Base-by-base conservation (phyloP, 2,888 invertebrate genomes). In the Xylophagus ater region DNA sequence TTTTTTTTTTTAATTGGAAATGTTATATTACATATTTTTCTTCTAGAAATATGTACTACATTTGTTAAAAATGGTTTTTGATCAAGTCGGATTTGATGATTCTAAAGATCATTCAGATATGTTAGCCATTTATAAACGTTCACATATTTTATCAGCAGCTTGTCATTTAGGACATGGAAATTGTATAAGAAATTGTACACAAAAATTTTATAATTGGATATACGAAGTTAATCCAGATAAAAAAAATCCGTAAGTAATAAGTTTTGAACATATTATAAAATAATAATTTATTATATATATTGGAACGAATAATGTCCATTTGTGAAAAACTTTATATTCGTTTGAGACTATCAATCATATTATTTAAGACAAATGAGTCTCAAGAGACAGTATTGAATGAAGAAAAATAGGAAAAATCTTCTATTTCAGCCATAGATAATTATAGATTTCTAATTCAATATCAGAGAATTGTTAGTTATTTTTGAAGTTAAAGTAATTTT, bases 131-230 rank as follows among this genome's bases (percentile, higher is more conserved):
- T 78, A 81, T 52, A 80, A 79, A 45, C 69, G 86, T 1, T 73
- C 76, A 6, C 80, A 82, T 46, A 69, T 86, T 14, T 60, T 87
- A 7, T 72, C 71, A 32, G 78, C 81, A 57, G 83, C 86, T 0
- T 89, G 89, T 49, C 72, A 73, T 45, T 71, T 86, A 43, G 85
- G 81, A 13, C 76, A 81, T 42, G 67, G 71, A 5, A 77, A 78
- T 51, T 89, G 89, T 53, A 67, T 88, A 8, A 66, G 72, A n/a
- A 78, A 81, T 40, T 78, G 86, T 0, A 74, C 76, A 4, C 64
- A 71, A 9, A 72, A 81, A 53, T 89, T 83, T 55, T 73, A 78
- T 20, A 76, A 78, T 49, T 87, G 87, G 85, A 76, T 79, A 60
- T 66, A 73, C 39, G 67, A 72, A 0, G 74, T 81, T 0, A 74